A percentile compares a stretch with the other conserved stretches of the same genome.
Evolutionary conservation across 2,797 vertebrate genomes (phyloP).

Genomic region (Trachops cirrhosus): DNA sequence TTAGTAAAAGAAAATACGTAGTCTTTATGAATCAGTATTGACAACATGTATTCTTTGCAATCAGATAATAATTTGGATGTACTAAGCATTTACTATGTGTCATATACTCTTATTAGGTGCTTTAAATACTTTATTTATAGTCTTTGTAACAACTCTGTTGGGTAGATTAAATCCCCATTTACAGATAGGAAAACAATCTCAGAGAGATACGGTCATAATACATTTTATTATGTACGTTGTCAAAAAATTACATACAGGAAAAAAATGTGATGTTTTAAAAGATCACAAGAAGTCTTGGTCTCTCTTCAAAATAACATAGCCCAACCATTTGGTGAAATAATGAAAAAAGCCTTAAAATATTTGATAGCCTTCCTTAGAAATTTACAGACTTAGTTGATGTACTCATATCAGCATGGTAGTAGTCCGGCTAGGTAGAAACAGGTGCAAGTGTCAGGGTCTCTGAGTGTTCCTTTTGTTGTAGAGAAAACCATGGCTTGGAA

Average conservation of each 20-base stretch:
- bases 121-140: slow-evolving; percentile 27
- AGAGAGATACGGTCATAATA: neutral
- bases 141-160: neutral
- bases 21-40: slow-evolving; percentile 28
- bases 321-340: neutral
- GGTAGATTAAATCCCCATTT: neutral
- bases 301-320: neutral
- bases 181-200: neutral
- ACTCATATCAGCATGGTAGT: neutral
- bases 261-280: neutral
- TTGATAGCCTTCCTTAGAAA: neutral
- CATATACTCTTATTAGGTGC: neutral
- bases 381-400: neutral
- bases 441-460: neutral
- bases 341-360: neutral
- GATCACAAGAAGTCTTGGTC: neutral
- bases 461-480: neutral
- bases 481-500: neutral
- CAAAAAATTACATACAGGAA: neutral
- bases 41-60: neutral
- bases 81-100: neutral
- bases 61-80: slow-evolving; percentile 24
- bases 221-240: neutral
- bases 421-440: neutral
- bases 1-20: neutral